These are phyloP conservation scores for Ennomos erosarius DNA, from an alignment of 2,888 invertebrate genomes.

Conservation along the genomic window DNA sequence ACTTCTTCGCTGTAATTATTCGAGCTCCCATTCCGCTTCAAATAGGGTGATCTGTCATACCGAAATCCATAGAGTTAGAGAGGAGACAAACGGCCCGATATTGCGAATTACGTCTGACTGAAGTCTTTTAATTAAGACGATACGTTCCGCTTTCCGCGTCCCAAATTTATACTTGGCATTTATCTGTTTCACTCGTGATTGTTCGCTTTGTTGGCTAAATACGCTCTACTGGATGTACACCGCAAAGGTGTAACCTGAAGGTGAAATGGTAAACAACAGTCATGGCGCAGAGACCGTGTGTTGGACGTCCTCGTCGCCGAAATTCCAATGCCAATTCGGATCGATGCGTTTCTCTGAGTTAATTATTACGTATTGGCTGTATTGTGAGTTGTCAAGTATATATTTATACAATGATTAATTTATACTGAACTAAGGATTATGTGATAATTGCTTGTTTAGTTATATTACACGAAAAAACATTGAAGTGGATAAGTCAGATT, in stretches of 20 bases:
- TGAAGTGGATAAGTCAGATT: too few species aligned
- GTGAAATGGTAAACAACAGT: conserved; percentile 16
- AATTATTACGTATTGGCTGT: conserved; percentile 4
- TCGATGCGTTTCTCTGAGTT: conserved; percentile 18
- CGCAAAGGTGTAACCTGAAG: conserved; percentile 34
- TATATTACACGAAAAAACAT: too few species aligned
- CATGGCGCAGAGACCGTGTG: conserved; percentile 18
- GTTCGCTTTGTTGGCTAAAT: conserved; percentile 67
- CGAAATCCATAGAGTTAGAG: conserved; percentile 57
- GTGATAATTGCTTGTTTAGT: too few species aligned
- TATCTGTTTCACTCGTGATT: conserved; percentile 62
- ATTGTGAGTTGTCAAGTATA: neutral
- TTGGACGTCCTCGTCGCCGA: conserved; percentile 14
- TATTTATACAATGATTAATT: too few species aligned
- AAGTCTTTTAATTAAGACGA: conserved; percentile 80
- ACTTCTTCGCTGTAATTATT: conserved; percentile 27
- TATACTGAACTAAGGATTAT: too few species aligned
- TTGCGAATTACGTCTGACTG: conserved; percentile 76
- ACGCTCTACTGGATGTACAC: conserved; percentile 18
- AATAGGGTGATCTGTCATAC: conserved; percentile 41
- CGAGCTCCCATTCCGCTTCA: conserved; percentile 19
- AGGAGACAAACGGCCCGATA: conserved; percentile 69
- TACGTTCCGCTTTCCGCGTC: conserved; percentile 68
- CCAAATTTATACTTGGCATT: conserved; percentile 58
- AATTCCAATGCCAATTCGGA: conserved; percentile 18